Conservation (phyloP, 2,797 vertebrate genomes). For the Caiman crocodilus region DNA sequence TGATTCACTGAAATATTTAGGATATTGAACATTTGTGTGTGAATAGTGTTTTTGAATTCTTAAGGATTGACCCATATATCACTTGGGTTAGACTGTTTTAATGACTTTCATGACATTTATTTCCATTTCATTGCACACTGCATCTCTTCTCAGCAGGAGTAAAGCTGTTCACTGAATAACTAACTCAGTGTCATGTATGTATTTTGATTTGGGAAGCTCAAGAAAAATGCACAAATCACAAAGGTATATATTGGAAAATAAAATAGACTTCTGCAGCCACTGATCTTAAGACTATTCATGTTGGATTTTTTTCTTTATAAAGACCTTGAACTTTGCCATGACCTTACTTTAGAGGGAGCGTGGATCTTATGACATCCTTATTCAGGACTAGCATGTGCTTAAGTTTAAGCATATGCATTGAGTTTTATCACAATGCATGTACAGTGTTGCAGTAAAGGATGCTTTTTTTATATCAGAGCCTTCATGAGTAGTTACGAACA, state of each 20-base stretch:
- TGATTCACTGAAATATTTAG: background rate
- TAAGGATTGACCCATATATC: background rate
- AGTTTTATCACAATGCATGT: background rate
- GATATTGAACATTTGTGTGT: background rate
- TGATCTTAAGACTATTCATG: background rate
- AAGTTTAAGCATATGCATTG: background rate
- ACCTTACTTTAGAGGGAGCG: background rate
- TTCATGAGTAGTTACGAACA: background rate
- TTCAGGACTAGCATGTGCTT: slow-evolving; percentile 26
- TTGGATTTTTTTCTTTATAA: background rate
- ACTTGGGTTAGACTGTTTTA: background rate
- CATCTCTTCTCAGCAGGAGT: background rate
- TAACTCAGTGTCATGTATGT: background rate
- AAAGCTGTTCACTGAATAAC: background rate
- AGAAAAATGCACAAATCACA: background rate
- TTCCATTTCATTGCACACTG: accelerated
- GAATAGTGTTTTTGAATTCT: background rate
- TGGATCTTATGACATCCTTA: background rate
- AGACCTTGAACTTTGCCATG: too few relatives aligned
- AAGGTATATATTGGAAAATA: background rate
- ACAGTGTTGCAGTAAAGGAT: background rate
- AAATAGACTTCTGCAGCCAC: background rate
- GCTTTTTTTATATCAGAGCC: background rate
- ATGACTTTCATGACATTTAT: background rate
- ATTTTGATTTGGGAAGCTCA: background rate